Percentiles rank a stretch among this genome's conserved stretches.
Evolutionary conservation across 1,140 invertebrate species (phyloP).

Genomic region (Diachasma alloeum): DNA sequence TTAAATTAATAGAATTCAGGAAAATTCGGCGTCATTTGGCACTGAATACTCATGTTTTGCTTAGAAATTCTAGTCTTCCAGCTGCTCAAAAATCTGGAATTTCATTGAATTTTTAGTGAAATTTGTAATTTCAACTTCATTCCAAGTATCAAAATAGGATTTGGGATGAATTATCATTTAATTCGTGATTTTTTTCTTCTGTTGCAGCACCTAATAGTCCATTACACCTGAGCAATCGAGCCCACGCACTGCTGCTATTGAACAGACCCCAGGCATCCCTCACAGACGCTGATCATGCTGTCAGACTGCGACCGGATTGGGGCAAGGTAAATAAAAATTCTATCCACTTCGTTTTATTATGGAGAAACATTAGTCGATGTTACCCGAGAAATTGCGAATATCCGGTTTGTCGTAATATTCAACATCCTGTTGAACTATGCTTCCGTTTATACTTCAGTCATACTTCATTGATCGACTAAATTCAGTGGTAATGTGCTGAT

Average conservation of each 20-base stretch:
- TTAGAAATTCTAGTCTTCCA: no score
- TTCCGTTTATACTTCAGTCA: not conserved
- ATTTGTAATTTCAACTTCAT: not conserved
- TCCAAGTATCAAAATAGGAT: not conserved
- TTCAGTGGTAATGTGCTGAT: not conserved
- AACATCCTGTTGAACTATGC: not conserved
- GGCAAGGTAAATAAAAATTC: constrained; percentile 69
- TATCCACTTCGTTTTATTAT: not conserved
- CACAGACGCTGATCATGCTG: constrained; percentile 74
- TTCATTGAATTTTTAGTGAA: not conserved
- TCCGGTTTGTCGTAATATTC: not conserved
- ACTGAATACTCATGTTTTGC: no score
- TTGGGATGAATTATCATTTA: not conserved
- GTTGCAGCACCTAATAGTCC: constrained; percentile 76
- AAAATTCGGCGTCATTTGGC: no score
- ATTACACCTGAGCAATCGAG: constrained; percentile 74
- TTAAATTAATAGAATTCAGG: no score
- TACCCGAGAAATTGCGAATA: not conserved
- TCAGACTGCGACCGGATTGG: constrained; percentile 75
- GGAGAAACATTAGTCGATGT: not conserved
- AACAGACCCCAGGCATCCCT: constrained; percentile 74
- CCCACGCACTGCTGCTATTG: constrained; percentile 71
- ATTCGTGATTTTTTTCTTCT: constrained; percentile 7
- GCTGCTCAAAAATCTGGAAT: no score
- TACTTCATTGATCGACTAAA: not conserved